Evolutionary conservation across 2,797 vertebrate species (phyloP), one percentile per base, ranked within the genome.

Genomic region (Pristis pectinata): DNA sequence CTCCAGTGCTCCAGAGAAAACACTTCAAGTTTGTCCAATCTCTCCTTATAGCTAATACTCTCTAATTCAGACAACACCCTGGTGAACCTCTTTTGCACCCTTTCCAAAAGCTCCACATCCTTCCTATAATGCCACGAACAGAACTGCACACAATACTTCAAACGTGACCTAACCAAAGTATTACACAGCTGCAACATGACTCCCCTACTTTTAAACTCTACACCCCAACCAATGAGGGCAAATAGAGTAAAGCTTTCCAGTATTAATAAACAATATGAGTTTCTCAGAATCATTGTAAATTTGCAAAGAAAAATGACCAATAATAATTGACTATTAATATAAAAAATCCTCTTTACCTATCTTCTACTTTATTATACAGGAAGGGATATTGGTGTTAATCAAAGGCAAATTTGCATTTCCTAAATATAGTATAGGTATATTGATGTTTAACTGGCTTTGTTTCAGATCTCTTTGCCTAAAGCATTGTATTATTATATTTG

Each of bases 401-500:
- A 59, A 11, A 56, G 83, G 13, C 53, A 87, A 61, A 59, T 87
- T n/a, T 87, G 30, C 83, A 59, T 87, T 61, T 87, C 2, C 83
- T n/a, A 61, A 87, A 53, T 49, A 87, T 17, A 59, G 59, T 87
- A 87, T 87, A 87, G 87, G 87, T 87, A 15, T 87, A 87, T n/a
- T 87, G 83, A 34, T 87, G 53, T 30, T 19, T 53, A 59, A 87
- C 27, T 34, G 83, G 56, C 53, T 34, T 87, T 49, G 24, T 56
- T 87, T 87, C 59, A 17, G 53, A 87, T 61, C 27, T 59, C 9
- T 59, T 87, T 87, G 83, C 83, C 83, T 17, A 34, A 61, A 56
- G 83, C 53, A 61, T 87, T 87, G 56, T 87, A 59, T 87, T 87
- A 87, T 59, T 87, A n/a, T 87, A 87, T 56, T 59, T 87, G 83